phyloP scores from a whole-genome alignment of 2,797 vertebrate species.

The Oryzias sinensis region DNA sequence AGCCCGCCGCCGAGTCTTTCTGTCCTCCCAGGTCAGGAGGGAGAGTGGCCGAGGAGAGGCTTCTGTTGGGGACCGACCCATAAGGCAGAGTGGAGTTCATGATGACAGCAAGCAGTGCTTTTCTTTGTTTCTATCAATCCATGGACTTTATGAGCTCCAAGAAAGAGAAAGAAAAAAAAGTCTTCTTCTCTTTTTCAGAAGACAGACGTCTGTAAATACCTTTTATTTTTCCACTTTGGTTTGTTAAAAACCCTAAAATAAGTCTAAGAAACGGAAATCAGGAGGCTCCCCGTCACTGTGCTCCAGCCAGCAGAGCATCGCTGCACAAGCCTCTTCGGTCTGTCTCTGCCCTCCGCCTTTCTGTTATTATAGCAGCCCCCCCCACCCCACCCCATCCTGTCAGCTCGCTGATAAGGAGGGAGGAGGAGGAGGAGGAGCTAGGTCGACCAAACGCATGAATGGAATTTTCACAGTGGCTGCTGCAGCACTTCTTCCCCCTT shows the following conservation, averaged over 20 bases:
- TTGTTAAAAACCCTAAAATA: background rate
- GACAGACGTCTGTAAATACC: too few relatives aligned
- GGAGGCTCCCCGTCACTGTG: background rate
- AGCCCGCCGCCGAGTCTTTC: conserved; percentile 73
- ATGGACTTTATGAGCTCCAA: background rate
- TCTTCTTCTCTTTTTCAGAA: too few relatives aligned
- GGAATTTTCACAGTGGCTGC: conserved; percentile 10
- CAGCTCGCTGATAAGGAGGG: conserved; percentile 8
- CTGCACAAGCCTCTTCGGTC: conserved; percentile 31
- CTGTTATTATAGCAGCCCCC: conserved; percentile 38
- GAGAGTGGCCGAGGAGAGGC: conserved; percentile 59
- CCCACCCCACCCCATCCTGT: conserved; percentile 35
- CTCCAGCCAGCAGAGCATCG: conserved; percentile 27
- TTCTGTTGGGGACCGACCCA: conserved; percentile 75
- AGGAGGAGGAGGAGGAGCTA: conserved; percentile 51
- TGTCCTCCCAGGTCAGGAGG: conserved; percentile 34
- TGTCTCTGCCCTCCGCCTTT: conserved; percentile 9
- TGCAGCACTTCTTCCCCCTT: background rate
- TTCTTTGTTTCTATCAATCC: background rate
- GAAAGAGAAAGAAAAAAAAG: background rate
- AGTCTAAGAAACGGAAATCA: conserved; percentile 7
- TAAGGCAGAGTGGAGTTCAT: conserved; percentile 83
- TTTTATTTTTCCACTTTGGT: background rate
- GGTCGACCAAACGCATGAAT: conserved; percentile 20
- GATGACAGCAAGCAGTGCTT: background rate